Evolutionary conservation across 2,888 invertebrate genomes (phyloP).

Genomic region (Drosophila histrio): DNA sequence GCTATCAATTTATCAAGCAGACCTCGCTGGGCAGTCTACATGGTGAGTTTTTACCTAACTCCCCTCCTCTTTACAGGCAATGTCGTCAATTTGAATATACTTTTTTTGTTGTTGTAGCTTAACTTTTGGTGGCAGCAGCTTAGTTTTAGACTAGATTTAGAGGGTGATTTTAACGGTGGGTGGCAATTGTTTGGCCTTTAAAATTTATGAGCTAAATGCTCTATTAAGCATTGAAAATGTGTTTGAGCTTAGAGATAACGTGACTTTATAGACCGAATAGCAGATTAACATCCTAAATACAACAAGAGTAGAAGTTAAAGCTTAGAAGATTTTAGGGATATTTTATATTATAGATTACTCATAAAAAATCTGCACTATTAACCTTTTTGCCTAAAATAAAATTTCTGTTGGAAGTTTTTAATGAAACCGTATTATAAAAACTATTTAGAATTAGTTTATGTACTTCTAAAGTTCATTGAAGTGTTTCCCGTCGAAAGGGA

Average conservation of each 20-base stretch:
- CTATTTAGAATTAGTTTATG: no score
- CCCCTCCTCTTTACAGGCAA: not conserved
- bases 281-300: no score
- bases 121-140: slow-evolving; percentile 46
- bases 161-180: not conserved
- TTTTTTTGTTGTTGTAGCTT: slow-evolving; percentile 44
- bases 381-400: no score
- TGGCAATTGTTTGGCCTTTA: slow-evolving; percentile 29
- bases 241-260: slow-evolving; percentile 15
- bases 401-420: no score
- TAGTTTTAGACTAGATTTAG: slow-evolving; percentile 22
- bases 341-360: no score
- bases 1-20: slow-evolving; percentile 89
- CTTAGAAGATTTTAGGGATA: no score
- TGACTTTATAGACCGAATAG: slow-evolving; percentile 15
- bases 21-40: slow-evolving; percentile 87
- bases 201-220: slow-evolving; percentile 44
- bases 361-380: no score
- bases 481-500: no score
- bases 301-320: no score
- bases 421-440: no score
- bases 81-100: slow-evolving; percentile 38
- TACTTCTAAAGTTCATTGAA: no score
- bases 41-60: slow-evolving; percentile 80
- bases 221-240: slow-evolving; percentile 36